Evolutionary conservation across 2,888 invertebrate species (phyloP).

Genomic region (Leptinotarsa tumamoca): DNA sequence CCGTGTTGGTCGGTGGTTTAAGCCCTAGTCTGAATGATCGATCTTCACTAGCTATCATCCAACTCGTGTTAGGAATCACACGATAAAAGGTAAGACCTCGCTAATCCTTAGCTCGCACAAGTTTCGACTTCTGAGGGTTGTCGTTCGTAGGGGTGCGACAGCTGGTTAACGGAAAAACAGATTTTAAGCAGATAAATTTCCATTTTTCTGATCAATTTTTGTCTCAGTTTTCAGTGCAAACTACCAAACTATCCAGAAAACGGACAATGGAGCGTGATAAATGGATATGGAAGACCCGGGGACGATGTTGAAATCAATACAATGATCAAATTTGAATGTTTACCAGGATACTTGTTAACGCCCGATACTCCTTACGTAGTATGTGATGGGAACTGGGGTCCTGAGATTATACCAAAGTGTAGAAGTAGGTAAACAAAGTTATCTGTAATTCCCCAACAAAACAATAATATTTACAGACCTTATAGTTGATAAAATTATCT

Average conservation of each 20-base stretch:
- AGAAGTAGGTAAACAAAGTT: slow-evolving; percentile 35
- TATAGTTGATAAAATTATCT: no score
- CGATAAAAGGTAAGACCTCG: no score
- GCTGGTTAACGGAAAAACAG: no score
- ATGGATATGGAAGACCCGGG: slow-evolving; percentile 40
- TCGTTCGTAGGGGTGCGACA: no score
- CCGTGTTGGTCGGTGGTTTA: no score
- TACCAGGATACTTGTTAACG: slow-evolving; percentile 32
- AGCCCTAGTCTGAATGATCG: no score
- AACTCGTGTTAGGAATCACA: no score
- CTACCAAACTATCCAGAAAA: slow-evolving; percentile 38
- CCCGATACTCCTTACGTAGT: slow-evolving; percentile 26
- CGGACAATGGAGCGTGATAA: slow-evolving; percentile 39
- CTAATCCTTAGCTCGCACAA: no score
- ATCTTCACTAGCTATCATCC: no score
- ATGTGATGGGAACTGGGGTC: slow-evolving; percentile 36
- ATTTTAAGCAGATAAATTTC: no score
- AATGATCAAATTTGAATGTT: slow-evolving; percentile 37
- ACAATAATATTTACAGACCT: neutral
- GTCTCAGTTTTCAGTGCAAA: slow-evolving; percentile 30
- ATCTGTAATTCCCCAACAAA: neutral
- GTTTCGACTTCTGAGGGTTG: no score
- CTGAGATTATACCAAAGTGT: slow-evolving; percentile 35
- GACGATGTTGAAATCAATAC: slow-evolving; percentile 36
- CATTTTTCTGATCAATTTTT: neutral